Evolutionary conservation across 2,113 vertebrate species (phyloP), one percentile per base, ranked within the genome.

Genomic region (Henicopernis longicauda): DNA sequence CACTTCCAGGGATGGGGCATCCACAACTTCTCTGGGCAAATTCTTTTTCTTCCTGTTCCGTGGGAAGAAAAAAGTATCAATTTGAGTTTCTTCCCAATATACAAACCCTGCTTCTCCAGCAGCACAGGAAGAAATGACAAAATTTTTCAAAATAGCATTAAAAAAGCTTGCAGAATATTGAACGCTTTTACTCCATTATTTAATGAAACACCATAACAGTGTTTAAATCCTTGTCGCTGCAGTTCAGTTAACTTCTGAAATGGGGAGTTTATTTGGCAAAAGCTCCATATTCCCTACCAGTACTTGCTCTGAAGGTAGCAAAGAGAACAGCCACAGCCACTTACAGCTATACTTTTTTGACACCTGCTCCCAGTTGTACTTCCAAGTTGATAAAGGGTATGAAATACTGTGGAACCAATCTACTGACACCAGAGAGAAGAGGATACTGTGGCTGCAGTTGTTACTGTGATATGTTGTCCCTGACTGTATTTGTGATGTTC

Each of bases 401-500:
- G 54, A 91, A 87, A 47, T 21, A n/a, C 16, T 42, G 32, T 73
- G 54, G 31, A 93, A 40, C 78, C 7, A 38, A 36, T 29, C 58
- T 62, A 7, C 38, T 52, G 47, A 81, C 36, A 42, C 26, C 45
- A 87, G 45, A 74, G 67, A 55, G 78, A 80, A 92, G 90, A 90
- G 89, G 88, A 94, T 93, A 94, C 78, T 87, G 93, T 95, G 96
- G 72, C 90, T 86, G 44, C 73, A 63, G 66, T 86, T 77, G 63
- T 89, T 94, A 63, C 0, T 91, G 96, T 95, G 94, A 89, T 95
- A 86, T 55, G 90, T 97, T 96, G 89, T 95, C 97, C 97, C 93
- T 96, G 95, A 97, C 65, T 90, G 44, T 92, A 89, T 95, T 98
- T 97, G 97, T 97, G 97, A 96, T 97, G 97, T 94, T 96, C 97